A percentile compares a stretch with the other conserved stretches of the same genome.
Conservation (phyloP, 2,888 invertebrate species). For the Macrophya alboannulata region DNA sequence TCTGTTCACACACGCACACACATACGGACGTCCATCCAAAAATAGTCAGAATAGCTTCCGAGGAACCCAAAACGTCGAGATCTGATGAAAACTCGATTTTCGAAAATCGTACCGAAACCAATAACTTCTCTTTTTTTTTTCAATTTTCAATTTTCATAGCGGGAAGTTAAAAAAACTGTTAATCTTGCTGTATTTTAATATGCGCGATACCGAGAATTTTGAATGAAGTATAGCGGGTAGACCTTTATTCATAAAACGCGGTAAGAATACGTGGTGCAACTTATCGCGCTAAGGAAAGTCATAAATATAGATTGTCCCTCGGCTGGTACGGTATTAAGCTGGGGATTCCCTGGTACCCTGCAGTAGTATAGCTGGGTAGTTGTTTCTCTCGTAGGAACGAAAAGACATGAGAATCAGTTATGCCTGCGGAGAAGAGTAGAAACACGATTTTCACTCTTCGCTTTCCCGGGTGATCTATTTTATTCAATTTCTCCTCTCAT, state of each 20-base stretch:
- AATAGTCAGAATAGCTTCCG: too few species aligned
- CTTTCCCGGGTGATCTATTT: slow-evolving; percentile 54
- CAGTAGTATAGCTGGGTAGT: background rate
- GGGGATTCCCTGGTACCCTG: slow-evolving; percentile 14
- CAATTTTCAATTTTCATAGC: too few species aligned
- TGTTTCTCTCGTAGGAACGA: slow-evolving; percentile 5
- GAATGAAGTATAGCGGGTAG: background rate
- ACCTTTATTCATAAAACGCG: slow-evolving; percentile 18
- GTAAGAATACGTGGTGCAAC: slow-evolving; percentile 29
- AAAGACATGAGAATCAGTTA: slow-evolving; percentile 31
- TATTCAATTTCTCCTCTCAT: background rate
- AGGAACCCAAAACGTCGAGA: too few species aligned
- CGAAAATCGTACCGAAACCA: too few species aligned
- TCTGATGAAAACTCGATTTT: too few species aligned
- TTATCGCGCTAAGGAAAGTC: slow-evolving; percentile 41
- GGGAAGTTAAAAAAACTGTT: background rate
- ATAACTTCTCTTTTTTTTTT: too few species aligned
- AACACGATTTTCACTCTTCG: background rate
- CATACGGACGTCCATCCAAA: too few species aligned
- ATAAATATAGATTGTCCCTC: slow-evolving; percentile 56
- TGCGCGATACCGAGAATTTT: background rate
- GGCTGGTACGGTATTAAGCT: slow-evolving; percentile 47
- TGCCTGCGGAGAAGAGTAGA: slow-evolving; percentile 23
- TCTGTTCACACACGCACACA: too few species aligned
- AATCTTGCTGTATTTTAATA: background rate